Conservation (phyloP, 2,888 invertebrate genomes). For the Trissonchulus sp. region DNA sequence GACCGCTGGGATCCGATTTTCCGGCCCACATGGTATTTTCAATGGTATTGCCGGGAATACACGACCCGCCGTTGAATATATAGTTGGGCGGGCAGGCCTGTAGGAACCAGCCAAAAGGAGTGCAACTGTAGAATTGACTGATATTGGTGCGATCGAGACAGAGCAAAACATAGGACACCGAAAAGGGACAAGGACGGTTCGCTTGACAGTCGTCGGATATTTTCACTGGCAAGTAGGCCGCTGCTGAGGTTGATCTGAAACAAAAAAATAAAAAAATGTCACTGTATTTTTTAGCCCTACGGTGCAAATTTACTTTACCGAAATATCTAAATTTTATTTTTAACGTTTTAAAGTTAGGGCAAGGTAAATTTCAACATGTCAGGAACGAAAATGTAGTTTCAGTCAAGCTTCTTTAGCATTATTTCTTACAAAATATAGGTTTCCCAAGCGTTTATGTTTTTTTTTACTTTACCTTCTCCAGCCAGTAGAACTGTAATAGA, state of each 20-base stretch:
- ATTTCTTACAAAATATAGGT: too few species aligned
- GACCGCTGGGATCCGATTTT: not conserved
- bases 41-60: not conserved
- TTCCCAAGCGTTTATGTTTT: too few species aligned
- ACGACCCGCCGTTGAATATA: not conserved
- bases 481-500: too few species aligned
- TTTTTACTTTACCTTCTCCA: too few species aligned
- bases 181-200: not conserved
- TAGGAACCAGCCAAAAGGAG: not conserved
- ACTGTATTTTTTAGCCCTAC: too few species aligned
- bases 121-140: not conserved
- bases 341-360: too few species aligned
- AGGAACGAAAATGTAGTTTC: too few species aligned
- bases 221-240: not conserved
- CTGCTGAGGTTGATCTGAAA: not conserved
- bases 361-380: too few species aligned
- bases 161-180: not conserved
- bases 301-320: too few species aligned
- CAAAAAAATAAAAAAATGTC: too few species aligned
- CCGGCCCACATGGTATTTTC: not conserved
- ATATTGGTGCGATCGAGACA: not conserved
- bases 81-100: not conserved
- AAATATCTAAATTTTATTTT: too few species aligned
- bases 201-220: not conserved
- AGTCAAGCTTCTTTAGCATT: too few species aligned